Evolutionary conservation across 2,113 vertebrate species (phyloP).

Genomic region (Copsychus sechellarum): DNA sequence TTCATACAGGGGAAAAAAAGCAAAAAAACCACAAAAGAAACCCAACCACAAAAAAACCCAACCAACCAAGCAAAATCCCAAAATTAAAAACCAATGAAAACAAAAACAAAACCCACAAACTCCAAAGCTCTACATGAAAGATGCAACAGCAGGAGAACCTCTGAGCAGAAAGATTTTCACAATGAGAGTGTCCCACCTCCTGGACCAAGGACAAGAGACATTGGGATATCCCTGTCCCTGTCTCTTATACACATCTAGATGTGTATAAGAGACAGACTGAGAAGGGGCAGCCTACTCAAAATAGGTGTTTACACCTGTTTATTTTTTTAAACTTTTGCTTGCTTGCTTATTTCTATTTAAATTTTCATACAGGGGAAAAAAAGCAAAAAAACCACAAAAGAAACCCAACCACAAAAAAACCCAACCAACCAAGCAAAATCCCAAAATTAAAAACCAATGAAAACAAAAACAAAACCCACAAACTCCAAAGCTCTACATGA

Average conservation of each 20-base stretch:
- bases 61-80: background rate
- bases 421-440: background rate
- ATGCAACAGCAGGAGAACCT: background rate
- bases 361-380: too few species aligned
- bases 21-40: background rate
- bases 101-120: background rate
- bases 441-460: background rate
- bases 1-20: fast-evolving
- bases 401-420: background rate
- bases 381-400: too few species aligned
- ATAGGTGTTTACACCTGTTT: too few species aligned
- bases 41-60: background rate
- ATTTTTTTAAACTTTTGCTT: too few species aligned
- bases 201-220: too few species aligned
- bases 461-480: background rate
- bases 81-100: background rate
- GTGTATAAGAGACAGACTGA: too few species aligned
- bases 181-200: background rate
- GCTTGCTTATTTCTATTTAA: too few species aligned
- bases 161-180: background rate
- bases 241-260: too few species aligned
- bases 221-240: too few species aligned
- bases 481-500: background rate
- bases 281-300: too few species aligned
- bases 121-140: background rate